Percentiles rank a stretch among this genome's conserved stretches.
Conservation (phyloP, 2,797 vertebrate genomes). For the Poeciliopsis gracilis region DNA sequence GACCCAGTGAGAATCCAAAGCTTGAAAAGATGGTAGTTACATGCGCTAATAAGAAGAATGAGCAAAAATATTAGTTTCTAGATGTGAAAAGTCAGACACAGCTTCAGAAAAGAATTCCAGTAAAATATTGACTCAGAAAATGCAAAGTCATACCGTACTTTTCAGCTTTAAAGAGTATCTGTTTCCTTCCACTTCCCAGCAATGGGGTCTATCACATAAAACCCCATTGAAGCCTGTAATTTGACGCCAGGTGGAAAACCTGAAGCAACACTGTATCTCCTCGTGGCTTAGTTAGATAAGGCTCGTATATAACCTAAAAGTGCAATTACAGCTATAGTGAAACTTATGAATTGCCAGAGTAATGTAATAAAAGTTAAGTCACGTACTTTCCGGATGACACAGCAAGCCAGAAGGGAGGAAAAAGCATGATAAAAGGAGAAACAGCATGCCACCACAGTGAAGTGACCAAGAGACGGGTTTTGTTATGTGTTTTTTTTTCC, state of each 20-base stretch:
- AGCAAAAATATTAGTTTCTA: background rate
- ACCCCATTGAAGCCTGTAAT: background rate
- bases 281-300: conserved; percentile 35
- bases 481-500: conserved; percentile 11
- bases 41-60: background rate
- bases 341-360: conserved; percentile 29
- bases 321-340: conserved; percentile 25
- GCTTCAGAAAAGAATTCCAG: background rate
- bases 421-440: background rate
- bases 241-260: background rate
- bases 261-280: background rate
- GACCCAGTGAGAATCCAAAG: background rate
- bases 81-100: background rate
- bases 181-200: background rate
- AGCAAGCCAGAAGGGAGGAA: conserved; percentile 11
- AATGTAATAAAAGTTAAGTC: conserved; percentile 34
- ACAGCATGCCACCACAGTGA: conserved; percentile 3
- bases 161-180: background rate
- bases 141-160: background rate
- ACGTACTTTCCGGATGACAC: conserved; percentile 37
- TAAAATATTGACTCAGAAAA: background rate
- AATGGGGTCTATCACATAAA: background rate
- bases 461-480: conserved; percentile 13
- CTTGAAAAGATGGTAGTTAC: background rate
- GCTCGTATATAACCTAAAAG: conserved; percentile 23